Evolutionary conservation across 2,797 vertebrate species (phyloP), one percentile per base, ranked within the genome.

Genomic region (Novumbra hubbsi): DNA sequence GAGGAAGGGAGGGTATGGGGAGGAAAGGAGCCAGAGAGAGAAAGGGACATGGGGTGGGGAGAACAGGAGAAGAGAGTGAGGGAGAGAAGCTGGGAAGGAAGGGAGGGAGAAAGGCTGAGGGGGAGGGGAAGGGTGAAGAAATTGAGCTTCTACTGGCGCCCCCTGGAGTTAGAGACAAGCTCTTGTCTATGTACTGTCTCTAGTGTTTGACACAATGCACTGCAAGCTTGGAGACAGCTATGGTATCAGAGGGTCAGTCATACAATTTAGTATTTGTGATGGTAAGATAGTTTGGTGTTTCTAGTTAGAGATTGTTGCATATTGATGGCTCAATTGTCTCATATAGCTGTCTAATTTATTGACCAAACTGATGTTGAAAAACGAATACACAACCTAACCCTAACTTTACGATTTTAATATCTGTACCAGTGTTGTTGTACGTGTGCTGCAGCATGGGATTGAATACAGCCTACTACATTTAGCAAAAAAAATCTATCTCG

Each of bases 111-210:
- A 16, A 19, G 11, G 17, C 57, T 38, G 66, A 71, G 76, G 38
- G 57, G 71, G 55, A 68, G 24, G 28, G 32, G 45, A 73, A 72
- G 45, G 12, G 41, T 16, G 41, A 24, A 16, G 45, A 28, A 27
- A 64, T 24, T 9, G 55, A 57, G 21, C 55, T 57, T 21, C 72
- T 68, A 69, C 75, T 81, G 70, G 82, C 82, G 82, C 86, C 86
- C 85, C 84, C 82, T 87, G 78, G 76, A 78, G 83, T 50, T 71
- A 55, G 77, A 84, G 72, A 72, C 21, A 28, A 60, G 70, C 67
- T 63, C 38, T 72, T 79, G 75, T 72, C 78, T 73, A 16, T 65
- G 75, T 57, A 34, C 15, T 17, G 70, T 30, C 69, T 34, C 17
- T 34, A 70, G 69, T 57, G 70, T 32, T 28, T 32, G 19, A 71